Percentiles rank a stretch among this genome's conserved stretches.
phyloP scores from a whole-genome alignment of 1,140 invertebrate genomes.

The Lepidurus arcticus region DNA sequence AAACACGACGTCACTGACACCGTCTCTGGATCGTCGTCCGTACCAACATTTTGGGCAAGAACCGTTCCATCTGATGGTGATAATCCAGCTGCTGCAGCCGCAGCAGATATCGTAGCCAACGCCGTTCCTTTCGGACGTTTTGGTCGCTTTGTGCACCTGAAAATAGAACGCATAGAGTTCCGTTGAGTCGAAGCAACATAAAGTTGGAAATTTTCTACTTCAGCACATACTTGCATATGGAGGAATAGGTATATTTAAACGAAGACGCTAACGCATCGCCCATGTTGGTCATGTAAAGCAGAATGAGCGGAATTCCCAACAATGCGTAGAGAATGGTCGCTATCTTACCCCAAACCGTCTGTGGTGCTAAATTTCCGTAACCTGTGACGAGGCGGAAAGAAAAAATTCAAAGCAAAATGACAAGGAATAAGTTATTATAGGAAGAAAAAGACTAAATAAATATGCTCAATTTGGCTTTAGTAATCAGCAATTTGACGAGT shows the following conservation, averaged over 20 bases:
- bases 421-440: not conserved
- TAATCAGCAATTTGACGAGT: not conserved
- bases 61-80: constrained; percentile 32
- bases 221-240: constrained; percentile 40
- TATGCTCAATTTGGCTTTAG: not conserved
- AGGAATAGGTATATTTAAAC: constrained; percentile 53
- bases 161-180: not conserved
- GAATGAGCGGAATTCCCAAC: constrained; percentile 82
- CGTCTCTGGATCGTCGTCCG: constrained; percentile 40
- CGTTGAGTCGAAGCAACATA: too few species aligned
- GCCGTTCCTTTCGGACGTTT: not conserved
- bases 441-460: not conserved
- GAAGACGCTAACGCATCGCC: constrained; percentile 74
- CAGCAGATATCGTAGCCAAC: not conserved
- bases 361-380: constrained; percentile 79
- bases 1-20: constrained; percentile 84
- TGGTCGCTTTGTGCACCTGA: not conserved
- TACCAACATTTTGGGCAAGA: constrained; percentile 38
- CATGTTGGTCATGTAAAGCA: constrained; percentile 78
- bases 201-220: constrained; percentile 47
- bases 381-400: constrained; percentile 53
- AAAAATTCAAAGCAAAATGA: constrained; percentile 31
- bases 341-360: constrained; percentile 66
- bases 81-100: not conserved
- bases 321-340: constrained; percentile 83